Conservation (phyloP, 2,888 invertebrate genomes). For the Meiosimyza platycephala region DNA sequence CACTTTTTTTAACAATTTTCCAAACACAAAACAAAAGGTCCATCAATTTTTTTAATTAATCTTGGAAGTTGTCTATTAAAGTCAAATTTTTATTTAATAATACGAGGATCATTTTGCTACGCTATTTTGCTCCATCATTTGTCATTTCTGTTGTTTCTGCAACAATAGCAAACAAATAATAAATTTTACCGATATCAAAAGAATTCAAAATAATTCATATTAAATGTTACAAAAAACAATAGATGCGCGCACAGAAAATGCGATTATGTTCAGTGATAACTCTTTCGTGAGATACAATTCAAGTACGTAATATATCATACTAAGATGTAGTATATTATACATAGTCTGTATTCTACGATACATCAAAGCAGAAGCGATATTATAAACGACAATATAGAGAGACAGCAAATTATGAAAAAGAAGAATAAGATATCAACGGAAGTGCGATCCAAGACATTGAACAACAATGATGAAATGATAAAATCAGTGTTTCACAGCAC, state of each 20-base stretch:
- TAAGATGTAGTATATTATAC: too few relatives aligned
- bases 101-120: too few relatives aligned
- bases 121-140: too few relatives aligned
- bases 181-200: conserved; percentile 47
- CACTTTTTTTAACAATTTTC: too few relatives aligned
- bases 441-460: conserved; percentile 26
- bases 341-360: too few relatives aligned
- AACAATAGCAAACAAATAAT: conserved; percentile 48
- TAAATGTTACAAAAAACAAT: conserved; percentile 9
- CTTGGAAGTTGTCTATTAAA: too few relatives aligned
- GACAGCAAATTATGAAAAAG: not conserved
- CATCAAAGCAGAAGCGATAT: conserved; percentile 1
- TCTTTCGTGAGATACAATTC: conserved; percentile 46
- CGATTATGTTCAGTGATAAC: conserved; percentile 45
- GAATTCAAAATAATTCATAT: conserved; percentile 23
- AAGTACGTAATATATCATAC: not conserved
- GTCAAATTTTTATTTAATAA: too few relatives aligned
- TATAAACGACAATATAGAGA: conserved; percentile 15
- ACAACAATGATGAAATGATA: conserved; percentile 3
- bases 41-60: too few relatives aligned
- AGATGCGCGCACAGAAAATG: conserved; percentile 14
- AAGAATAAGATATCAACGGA: not conserved
- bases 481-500: too few relatives aligned
- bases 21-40: too few relatives aligned
- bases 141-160: conserved; percentile 36